Percentiles rank a stretch among this genome's conserved stretches.
These are phyloP conservation scores for Xyrauchen texanus DNA, from an alignment of 2,113 vertebrate genomes.

Conservation along the genomic window DNA sequence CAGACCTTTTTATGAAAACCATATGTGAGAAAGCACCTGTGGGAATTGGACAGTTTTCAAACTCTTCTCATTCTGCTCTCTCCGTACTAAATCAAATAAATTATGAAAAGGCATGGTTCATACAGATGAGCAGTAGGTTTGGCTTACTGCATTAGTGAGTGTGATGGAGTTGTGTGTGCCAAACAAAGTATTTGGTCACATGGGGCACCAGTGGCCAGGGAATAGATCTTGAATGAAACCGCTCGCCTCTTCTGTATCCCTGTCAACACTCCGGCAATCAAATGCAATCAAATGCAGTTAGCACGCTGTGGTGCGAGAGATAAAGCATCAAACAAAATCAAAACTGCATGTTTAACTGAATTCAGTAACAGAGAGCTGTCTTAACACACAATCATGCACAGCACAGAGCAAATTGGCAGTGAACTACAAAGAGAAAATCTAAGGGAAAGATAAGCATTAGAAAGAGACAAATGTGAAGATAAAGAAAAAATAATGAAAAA, in stretches of 20 bases:
- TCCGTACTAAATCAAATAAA: constrained; percentile 45
- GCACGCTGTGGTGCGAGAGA: constrained; percentile 22
- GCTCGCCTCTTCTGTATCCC: constrained; percentile 1
- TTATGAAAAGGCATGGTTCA: constrained; percentile 47
- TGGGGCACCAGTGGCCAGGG: constrained; percentile 47
- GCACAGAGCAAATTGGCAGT: background rate
- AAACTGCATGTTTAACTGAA: background rate
- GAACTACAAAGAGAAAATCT: too few species aligned
- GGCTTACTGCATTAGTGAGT: constrained; percentile 38
- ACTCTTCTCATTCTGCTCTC: constrained; percentile 5
- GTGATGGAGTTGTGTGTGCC: constrained; percentile 4
- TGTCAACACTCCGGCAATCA: constrained; percentile 6
- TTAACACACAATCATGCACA: background rate
- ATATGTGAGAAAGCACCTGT: constrained; percentile 22
- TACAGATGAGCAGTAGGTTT: constrained; percentile 29
- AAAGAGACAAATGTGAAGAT: background rate
- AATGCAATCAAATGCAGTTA: constrained; percentile 11
- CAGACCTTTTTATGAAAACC: background rate
- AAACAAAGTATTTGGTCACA: constrained; percentile 21
- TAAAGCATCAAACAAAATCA: constrained; percentile 36
- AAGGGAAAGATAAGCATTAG: background rate
- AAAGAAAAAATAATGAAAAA: background rate
- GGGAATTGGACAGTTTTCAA: constrained; percentile 17
- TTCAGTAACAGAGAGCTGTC: background rate
- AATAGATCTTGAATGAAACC: constrained; percentile 1